Evolutionary conservation across 2,888 invertebrate genomes (phyloP).

Genomic region (Antitype chi): DNA sequence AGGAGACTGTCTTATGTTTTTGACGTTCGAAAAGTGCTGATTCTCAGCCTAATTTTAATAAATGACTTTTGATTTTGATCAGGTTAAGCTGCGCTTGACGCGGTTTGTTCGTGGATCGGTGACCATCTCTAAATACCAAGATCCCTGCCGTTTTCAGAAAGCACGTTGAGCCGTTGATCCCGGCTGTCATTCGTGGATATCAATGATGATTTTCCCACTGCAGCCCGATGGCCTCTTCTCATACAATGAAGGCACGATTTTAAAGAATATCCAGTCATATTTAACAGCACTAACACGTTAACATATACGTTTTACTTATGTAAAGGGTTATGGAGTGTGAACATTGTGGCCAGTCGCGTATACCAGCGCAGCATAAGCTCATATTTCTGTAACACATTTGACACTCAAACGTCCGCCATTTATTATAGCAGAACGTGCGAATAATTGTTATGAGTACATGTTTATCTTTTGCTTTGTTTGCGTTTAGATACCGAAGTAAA

Average conservation of each 20-base stretch:
- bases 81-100: too few relatives aligned
- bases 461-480: conserved; percentile 43
- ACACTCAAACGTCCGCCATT: conserved; percentile 46
- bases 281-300: not conserved
- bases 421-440: conserved; percentile 30
- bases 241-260: not conserved
- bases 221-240: too few relatives aligned
- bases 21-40: too few relatives aligned
- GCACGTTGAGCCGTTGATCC: too few relatives aligned
- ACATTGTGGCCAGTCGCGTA: conserved; percentile 12
- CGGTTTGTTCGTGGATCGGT: too few relatives aligned
- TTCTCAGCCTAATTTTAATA: too few relatives aligned
- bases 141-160: too few relatives aligned
- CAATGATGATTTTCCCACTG: too few relatives aligned
- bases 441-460: conserved; percentile 41
- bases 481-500: not conserved
- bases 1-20: too few relatives aligned
- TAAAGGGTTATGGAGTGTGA: conserved; percentile 17
- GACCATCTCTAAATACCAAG: too few relatives aligned
- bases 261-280: not conserved
- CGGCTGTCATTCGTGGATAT: too few relatives aligned
- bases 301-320: conserved; percentile 13
- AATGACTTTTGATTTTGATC: too few relatives aligned
- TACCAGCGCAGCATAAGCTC: conserved; percentile 16
- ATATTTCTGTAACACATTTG: conserved; percentile 54